Conservation (phyloP, 2,888 invertebrate genomes). For the Lapara coniferarum region DNA sequence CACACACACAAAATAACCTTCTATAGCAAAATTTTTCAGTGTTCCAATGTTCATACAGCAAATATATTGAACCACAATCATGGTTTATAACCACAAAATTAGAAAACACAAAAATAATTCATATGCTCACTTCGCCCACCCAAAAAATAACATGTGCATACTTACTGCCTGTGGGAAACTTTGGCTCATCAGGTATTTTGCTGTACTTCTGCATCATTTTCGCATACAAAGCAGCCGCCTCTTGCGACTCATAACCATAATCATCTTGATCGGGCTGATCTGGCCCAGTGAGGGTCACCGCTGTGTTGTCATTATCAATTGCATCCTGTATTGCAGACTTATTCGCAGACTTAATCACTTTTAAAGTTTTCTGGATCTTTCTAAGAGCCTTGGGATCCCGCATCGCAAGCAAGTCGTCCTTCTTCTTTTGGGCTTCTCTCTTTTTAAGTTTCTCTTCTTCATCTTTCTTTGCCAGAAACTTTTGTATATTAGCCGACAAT, state of each 20-base stretch:
- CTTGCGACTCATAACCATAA: conserved; percentile 94
- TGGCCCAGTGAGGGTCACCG: conserved; percentile 88
- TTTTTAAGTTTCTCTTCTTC: conserved; percentile 89
- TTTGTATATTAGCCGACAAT: conserved; percentile 91
- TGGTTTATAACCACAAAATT: neutral
- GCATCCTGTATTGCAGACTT: conserved; percentile 94
- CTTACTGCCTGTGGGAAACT: conserved; percentile 83
- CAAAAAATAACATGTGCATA: conserved; percentile 15
- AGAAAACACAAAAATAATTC: neutral
- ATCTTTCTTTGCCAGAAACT: conserved; percentile 91
- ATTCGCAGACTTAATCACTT: conserved; percentile 94
- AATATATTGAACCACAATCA: neutral
- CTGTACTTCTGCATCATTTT: conserved; percentile 94
- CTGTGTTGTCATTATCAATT: conserved; percentile 89
- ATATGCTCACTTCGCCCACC: neutral
- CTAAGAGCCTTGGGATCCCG: conserved; percentile 89
- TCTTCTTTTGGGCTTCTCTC: conserved; percentile 85
- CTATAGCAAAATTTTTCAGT: too few species aligned
- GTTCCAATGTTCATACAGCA: too few species aligned
- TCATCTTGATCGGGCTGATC: conserved; percentile 95
- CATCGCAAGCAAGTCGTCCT: conserved; percentile 85
- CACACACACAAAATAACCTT: too few species aligned
- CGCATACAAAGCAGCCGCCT: conserved; percentile 90
- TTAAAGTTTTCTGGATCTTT: conserved; percentile 90
- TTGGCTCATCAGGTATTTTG: conserved; percentile 88